Base-by-base conservation (phyloP, 2,113 vertebrate genomes). In the Nothocercus julius region DNA sequence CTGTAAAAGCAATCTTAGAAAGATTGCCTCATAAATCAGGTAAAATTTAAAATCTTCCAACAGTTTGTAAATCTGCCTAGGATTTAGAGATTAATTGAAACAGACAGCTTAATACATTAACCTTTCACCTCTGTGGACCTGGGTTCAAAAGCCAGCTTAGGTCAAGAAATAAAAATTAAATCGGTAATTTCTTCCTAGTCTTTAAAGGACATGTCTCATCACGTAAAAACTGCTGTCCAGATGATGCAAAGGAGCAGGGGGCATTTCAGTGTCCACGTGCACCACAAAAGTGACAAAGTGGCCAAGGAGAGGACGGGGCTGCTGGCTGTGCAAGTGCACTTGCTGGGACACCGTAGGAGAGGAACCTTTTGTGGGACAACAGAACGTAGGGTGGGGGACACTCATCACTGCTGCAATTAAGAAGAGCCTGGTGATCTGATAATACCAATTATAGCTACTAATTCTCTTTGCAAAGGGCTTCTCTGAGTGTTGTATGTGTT, bases 51-150 rank as follows among this genome's bases (percentile, higher is more conserved):
- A 91, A 92, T 96, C 85, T 96, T 96, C 81, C 89, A 87, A 19
- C 66, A 92, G 89, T 97, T 93, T 86, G 80, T 89, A 93, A 96
- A 93, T 96, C 88, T 95, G 47, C 59, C 68, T 38, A 45, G 74
- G 70, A 81, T 80, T 93, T 91, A 81, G 81, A 80, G 85, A 95
- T 90, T 95, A 96, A 97, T 62, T 95, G 83, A 95, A 92, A 38
- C 62, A 94, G 97, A 96, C 96, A 97, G 80, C 63, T 90, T 96
- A 96, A 96, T 97, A 90, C 95, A 96, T 97, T 97, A 97, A 95
- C 92, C 93, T 95, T 89, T 94, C 93, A 95, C 85, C 92, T 89
- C 91, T 82, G 42, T 54, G 61, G 69, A 70, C 66, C 69, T 76
- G 62, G 53, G 69, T 59, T 91, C 84, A 89, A 82, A 94, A 89